Evolutionary conservation across 2,797 vertebrate genomes (phyloP), one percentile per base, ranked within the genome.

Genomic region (Rousettus madagascariensis): DNA sequence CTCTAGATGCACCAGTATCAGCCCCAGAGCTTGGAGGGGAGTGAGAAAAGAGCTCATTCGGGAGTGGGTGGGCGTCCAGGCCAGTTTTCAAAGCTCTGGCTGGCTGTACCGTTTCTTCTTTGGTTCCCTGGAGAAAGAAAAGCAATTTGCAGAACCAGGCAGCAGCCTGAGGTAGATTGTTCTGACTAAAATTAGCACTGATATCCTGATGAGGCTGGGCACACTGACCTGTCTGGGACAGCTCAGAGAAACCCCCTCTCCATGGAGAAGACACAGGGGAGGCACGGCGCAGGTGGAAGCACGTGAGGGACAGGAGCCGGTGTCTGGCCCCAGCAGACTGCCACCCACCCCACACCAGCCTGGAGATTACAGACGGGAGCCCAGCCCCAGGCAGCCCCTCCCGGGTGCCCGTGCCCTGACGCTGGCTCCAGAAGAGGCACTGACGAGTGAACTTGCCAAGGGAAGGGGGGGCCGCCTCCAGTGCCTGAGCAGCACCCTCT

Each of bases 151-250:
- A 95, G 90, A 97, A 91, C 69, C 33, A 8, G 90, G 96, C 91
- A 79, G 90, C 85, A 95, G 97, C 69, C 77, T 63, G 95, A 94
- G 83, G 96, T 94, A 71, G 94, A 91, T 20, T 71, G 86, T 89
- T 83, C 66, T 82, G 55, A 79, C 95, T 98, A 97, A 97, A 98
- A 98, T 98, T 97, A 98, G 97, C 94, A 78, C 86, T 33, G 63
- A 84, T 82, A 66, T 43, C 93, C 93, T 93, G 93, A 92, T 87
- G 83, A 96, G 72, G 84, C 63, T 69, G 59, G 85, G 91, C 84
- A 72, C 55, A 41, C 87, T 75, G 91, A 94, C 86, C 92, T 87
- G 79, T 38, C 89, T 49, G 66, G 51, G 77, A 68, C n/a, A 2
- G 36, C 63, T 28, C 46, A 41, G 72, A 43, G 59, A 22, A 65